Conservation (phyloP, 2,797 vertebrate genomes). For the Sebastes kiyomatsui region DNA sequence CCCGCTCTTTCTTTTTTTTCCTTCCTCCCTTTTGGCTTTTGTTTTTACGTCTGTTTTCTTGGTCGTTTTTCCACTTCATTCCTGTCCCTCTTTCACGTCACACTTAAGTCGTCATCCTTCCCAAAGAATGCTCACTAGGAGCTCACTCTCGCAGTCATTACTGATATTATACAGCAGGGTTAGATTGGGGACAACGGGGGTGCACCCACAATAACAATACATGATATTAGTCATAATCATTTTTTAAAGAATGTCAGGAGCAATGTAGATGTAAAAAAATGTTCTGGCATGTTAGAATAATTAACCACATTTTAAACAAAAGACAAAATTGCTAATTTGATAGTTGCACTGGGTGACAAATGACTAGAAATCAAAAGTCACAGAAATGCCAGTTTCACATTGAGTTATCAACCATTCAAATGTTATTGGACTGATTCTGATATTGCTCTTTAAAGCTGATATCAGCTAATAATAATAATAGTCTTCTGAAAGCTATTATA, state of each 20-base stretch:
- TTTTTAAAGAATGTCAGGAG: not conserved
- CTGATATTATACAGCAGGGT: slow-evolving; percentile 15
- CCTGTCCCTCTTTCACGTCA: slow-evolving; percentile 46
- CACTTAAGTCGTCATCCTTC: slow-evolving; percentile 37
- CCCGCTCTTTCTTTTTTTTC: slow-evolving; percentile 26
- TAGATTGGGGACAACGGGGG: not conserved
- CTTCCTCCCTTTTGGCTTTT: slow-evolving; percentile 37
- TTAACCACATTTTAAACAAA: not conserved
- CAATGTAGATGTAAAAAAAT: not conserved
- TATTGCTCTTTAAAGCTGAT: not conserved
- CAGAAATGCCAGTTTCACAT: not conserved
- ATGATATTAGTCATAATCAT: not conserved
- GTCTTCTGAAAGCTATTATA: not conserved
- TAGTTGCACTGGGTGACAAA: not conserved
- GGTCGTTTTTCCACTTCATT: slow-evolving; percentile 50
- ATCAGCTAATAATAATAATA: slow-evolving; percentile 15
- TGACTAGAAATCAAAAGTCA: not conserved
- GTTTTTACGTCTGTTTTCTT: slow-evolving; percentile 48
- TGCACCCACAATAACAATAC: not conserved
- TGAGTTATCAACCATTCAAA: not conserved
- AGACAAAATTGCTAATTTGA: not conserved
- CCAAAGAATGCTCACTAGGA: slow-evolving; percentile 5
- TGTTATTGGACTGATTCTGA: not conserved
- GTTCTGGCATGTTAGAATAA: slow-evolving; percentile 1
- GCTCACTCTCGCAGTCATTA: slow-evolving; percentile 17